phyloP scores from a whole-genome alignment of 2,797 vertebrate genomes.

The Clarias platycephalus region DNA sequence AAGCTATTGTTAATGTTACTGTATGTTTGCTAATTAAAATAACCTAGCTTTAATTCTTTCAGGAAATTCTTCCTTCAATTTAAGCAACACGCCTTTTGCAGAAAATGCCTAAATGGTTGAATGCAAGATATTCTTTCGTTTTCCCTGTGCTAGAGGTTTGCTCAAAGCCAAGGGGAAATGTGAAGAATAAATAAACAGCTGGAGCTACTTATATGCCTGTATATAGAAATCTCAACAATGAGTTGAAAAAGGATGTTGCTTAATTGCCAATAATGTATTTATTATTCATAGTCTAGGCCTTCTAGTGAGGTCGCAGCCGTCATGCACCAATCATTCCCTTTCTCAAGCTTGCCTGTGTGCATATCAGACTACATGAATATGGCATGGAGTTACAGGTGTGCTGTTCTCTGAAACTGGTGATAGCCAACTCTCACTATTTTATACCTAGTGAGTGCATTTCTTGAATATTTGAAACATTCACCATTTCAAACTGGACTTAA shows the following conservation, averaged over 20 bases:
- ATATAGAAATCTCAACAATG: slow-evolving; percentile 6
- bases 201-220: background rate
- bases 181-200: background rate
- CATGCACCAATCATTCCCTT: slow-evolving; percentile 15
- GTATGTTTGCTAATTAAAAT: background rate
- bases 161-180: background rate
- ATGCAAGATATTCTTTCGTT: background rate
- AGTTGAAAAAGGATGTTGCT: background rate
- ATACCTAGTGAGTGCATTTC: background rate
- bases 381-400: background rate
- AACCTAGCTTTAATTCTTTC: background rate
- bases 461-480: background rate
- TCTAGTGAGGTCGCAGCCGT: background rate
- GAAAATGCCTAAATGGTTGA: background rate
- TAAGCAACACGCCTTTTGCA: background rate
- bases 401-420: background rate
- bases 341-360: slow-evolving; percentile 4
- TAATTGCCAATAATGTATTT: background rate
- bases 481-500: background rate
- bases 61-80: background rate
- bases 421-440: background rate
- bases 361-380: slow-evolving; percentile 5
- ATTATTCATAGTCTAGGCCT: slow-evolving; percentile 17
- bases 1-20: background rate
- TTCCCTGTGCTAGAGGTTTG: background rate